Evolutionary conservation across 2,113 vertebrate species (phyloP).

Genomic region (Aphyosemion australe): DNA sequence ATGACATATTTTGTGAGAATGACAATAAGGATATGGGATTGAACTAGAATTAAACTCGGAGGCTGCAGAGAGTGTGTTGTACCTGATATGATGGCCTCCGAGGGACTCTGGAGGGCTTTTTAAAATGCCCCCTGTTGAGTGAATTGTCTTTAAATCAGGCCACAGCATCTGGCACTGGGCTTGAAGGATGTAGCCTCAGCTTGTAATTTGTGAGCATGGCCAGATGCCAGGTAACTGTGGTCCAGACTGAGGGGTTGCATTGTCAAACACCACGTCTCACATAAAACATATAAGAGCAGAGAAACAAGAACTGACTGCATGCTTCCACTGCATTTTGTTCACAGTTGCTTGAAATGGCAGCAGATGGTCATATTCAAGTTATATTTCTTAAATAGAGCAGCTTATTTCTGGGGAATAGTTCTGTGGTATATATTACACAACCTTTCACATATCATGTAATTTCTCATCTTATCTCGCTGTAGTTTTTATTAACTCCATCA

Average conservation of each 20-base stretch:
- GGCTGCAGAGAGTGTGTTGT: conserved; percentile 15
- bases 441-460: background rate
- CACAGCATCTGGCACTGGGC: conserved; percentile 28
- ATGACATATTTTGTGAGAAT: background rate
- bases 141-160: conserved; percentile 49
- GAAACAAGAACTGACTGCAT: background rate
- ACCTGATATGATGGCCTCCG: conserved; percentile 8
- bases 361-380: background rate
- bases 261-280: conserved; percentile 21
- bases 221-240: conserved; percentile 1
- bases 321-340: conserved; percentile 9
- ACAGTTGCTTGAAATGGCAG: background rate
- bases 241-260: conserved; percentile 1
- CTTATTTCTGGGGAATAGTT: conserved; percentile 2
- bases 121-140: conserved; percentile 18
- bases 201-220: conserved; percentile 8
- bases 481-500: conserved; percentile 3
- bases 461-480: background rate
- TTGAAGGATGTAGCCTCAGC: conserved; percentile 7
- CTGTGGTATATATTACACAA: background rate
- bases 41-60: conserved; percentile 4
- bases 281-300: conserved; percentile 12
- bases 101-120: background rate
- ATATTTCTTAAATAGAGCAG: background rate
- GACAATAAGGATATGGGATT: too few species aligned